Conservation (phyloP, 2,797 vertebrate genomes). For the Pangasius krempfi region DNA sequence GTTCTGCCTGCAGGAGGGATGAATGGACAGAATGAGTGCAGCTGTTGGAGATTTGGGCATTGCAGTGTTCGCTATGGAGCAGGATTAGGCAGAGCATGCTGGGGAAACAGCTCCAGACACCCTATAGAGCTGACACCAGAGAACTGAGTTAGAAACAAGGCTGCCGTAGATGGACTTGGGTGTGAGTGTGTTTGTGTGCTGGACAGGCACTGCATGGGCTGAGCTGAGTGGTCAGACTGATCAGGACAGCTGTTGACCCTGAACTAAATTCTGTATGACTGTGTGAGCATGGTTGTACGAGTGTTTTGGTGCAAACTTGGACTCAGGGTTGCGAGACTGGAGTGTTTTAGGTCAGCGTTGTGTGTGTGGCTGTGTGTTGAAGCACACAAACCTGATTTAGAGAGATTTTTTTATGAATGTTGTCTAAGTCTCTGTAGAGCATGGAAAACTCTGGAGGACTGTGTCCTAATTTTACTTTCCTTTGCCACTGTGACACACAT, state of each 20-base stretch:
- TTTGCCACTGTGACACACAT: not conserved
- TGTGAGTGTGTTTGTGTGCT: constrained; percentile 34
- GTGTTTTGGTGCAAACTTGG: not conserved
- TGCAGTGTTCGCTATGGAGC: constrained; percentile 32
- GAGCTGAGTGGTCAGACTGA: constrained; percentile 36
- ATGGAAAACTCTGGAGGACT: not conserved
- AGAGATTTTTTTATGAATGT: not conserved
- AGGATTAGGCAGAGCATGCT: constrained; percentile 28
- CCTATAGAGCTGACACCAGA: constrained; percentile 22
- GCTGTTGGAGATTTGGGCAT: constrained; percentile 56
- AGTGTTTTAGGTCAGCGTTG: not conserved
- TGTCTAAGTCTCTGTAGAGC: not conserved
- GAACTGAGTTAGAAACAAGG: constrained; percentile 21
- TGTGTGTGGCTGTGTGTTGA: not conserved
- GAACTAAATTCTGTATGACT: constrained; percentile 11
- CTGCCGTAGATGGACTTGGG: constrained; percentile 36
- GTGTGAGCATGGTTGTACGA: constrained; percentile 5
- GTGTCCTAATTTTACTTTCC: not conserved
- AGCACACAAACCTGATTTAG: not conserved
- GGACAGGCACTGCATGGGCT: constrained; percentile 36
- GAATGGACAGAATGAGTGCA: constrained; percentile 33
- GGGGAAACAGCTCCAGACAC: constrained; percentile 36
- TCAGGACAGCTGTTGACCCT: constrained; percentile 49
- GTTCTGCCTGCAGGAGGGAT: constrained; percentile 17
- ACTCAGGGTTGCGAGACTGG: not conserved